Conservation (phyloP, 2,797 vertebrate species). For the Bovichtus variegatus region DNA sequence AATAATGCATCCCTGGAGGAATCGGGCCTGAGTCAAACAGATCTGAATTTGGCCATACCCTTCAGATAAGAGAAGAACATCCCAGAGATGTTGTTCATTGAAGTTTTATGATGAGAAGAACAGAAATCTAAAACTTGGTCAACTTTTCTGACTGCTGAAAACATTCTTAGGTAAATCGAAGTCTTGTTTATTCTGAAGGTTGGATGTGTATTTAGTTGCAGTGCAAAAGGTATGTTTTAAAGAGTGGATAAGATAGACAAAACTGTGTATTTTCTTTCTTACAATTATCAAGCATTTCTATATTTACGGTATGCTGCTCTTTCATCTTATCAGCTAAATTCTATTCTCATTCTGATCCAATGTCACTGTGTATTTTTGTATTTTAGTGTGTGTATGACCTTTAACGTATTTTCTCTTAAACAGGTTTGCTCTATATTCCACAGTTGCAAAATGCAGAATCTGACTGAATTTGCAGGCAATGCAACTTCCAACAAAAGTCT, state of each 20-base stretch:
- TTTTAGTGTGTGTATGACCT: background rate
- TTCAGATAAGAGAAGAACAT: background rate
- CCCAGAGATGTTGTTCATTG: background rate
- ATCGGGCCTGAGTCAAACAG: slow-evolving; percentile 9
- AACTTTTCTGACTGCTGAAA: background rate
- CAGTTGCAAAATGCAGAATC: slow-evolving; percentile 75
- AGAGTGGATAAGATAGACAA: background rate
- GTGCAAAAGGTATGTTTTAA: background rate
- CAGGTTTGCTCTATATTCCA: slow-evolving; percentile 28
- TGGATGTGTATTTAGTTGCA: background rate
- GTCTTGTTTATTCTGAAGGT: background rate
- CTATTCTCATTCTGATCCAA: background rate
- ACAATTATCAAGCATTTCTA: background rate
- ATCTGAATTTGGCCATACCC: background rate
- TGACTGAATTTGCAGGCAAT: slow-evolving; percentile 68
- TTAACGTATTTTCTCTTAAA: slow-evolving; percentile 13
- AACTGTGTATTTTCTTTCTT: background rate
- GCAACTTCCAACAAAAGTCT: slow-evolving; percentile 55
- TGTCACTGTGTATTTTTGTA: background rate
- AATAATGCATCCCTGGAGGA: slow-evolving; percentile 63
- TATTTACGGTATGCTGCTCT: too few species aligned
- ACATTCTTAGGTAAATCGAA: slow-evolving; percentile 17
- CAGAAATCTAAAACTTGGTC: slow-evolving; percentile 11
- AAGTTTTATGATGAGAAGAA: slow-evolving; percentile 13
- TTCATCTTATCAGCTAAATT: background rate